Percentiles rank a stretch among this genome's conserved stretches.
Conservation (phyloP, 2,113 vertebrate genomes). For the Rhinolophus sinicus region DNA sequence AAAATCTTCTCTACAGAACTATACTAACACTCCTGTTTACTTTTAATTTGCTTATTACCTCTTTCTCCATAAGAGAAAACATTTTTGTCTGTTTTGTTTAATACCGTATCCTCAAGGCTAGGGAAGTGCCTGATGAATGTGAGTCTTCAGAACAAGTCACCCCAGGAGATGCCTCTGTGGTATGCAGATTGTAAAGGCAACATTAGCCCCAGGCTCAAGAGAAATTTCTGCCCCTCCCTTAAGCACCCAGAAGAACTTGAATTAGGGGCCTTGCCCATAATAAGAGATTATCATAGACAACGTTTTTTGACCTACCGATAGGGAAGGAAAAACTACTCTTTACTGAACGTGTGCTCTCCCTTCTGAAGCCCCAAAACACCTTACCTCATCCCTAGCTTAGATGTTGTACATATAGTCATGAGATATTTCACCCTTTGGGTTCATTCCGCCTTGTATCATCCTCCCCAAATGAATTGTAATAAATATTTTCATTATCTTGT, state of each 20-base stretch:
- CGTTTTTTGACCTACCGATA: neutral
- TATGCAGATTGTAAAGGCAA: neutral
- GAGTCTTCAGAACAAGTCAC: neutral
- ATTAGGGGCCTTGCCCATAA: neutral
- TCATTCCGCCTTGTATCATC: neutral
- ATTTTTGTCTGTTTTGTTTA: neutral
- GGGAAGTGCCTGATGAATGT: neutral
- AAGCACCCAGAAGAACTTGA: neutral
- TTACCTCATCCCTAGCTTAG: neutral
- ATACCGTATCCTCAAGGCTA: neutral
- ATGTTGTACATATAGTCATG: neutral
- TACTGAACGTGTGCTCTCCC: neutral
- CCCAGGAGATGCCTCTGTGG: neutral
- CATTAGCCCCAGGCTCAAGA: neutral
- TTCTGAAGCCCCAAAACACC: neutral
- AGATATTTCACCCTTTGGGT: neutral
- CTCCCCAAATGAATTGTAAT: neutral
- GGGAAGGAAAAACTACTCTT: neutral
- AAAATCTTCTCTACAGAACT: neutral
- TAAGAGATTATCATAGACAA: neutral
- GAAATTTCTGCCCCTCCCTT: neutral
- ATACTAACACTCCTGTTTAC: neutral
- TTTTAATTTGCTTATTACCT: neutral
- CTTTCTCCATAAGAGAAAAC: neutral
- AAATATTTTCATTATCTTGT: neutral